These are phyloP conservation scores for Gobiocypris rarus DNA, from an alignment of 2,113 vertebrate species.

Conservation along the genomic window DNA sequence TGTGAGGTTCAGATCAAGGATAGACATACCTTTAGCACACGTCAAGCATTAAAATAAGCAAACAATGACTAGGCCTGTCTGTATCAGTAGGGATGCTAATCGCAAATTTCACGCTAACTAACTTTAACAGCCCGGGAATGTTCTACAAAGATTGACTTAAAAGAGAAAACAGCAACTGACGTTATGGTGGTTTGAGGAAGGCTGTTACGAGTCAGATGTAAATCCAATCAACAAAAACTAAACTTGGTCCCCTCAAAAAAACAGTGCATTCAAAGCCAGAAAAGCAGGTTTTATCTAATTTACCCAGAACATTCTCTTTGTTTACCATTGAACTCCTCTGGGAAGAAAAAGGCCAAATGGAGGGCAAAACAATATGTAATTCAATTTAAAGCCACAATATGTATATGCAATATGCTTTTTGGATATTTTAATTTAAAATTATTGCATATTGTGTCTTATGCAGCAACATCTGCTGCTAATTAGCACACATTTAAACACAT, in stretches of 20 bases:
- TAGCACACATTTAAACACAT: background rate
- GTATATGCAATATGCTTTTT: too few species aligned
- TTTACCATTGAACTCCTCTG: background rate
- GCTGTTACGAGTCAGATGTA: conserved; percentile 7
- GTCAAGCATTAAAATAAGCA: conserved; percentile 48
- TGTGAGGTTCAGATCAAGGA: conserved; percentile 27
- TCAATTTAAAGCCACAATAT: background rate
- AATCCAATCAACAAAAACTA: background rate
- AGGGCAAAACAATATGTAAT: background rate
- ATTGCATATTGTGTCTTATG: background rate
- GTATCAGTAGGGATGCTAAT: conserved; percentile 1
- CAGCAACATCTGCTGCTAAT: background rate
- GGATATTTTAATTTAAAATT: too few species aligned
- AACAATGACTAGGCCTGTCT: conserved; percentile 36
- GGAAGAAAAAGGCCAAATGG: conserved; percentile 1
- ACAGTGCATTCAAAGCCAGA: background rate
- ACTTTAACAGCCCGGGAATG: conserved; percentile 31
- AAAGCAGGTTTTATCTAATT: conserved; percentile 9
- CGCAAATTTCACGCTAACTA: conserved; percentile 29
- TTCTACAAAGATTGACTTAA: conserved; percentile 31
- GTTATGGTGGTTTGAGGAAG: conserved; percentile 19
- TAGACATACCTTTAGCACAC: conserved; percentile 26
- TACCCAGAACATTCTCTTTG: background rate
- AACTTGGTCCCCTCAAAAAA: background rate
- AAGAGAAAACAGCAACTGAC: background rate